phyloP scores from a whole-genome alignment of 92 coral and sea anemone genomes.

The Zoanthus gigantus region DNA sequence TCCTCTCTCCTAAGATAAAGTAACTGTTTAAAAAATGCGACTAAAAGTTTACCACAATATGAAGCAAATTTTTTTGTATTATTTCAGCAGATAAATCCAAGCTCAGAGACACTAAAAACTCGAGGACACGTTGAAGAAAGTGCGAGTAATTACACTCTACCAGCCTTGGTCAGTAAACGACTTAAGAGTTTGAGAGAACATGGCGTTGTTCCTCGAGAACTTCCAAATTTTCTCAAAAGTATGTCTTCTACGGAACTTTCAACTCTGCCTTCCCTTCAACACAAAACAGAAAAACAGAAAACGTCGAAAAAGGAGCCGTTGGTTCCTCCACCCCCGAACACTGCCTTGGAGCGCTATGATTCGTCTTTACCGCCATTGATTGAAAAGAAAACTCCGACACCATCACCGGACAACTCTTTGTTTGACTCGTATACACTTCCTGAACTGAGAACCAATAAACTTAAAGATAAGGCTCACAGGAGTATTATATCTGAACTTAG shows the following conservation, averaged over 20 bases:
- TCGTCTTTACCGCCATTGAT: slow-evolving; percentile 10
- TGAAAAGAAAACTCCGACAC: neutral
- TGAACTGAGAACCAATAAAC: neutral
- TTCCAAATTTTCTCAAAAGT: neutral
- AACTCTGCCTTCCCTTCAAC: slow-evolving; percentile 12
- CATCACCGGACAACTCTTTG: neutral
- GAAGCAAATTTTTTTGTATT: no score
- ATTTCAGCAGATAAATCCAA: neutral
- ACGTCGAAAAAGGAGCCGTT: neutral
- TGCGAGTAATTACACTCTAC: neutral
- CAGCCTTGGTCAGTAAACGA: slow-evolving; percentile 25
- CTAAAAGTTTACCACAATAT: no score
- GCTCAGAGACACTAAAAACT: neutral
- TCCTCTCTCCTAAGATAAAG: no score
- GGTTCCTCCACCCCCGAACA: slow-evolving; percentile 28
- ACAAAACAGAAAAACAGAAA: neutral
- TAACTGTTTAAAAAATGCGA: no score
- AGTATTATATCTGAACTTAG: slow-evolving; percentile 13
- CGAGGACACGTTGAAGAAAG: neutral
- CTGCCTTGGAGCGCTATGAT: slow-evolving; percentile 25
- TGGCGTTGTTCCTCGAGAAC: slow-evolving; percentile 22
- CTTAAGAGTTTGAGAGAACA: slow-evolving; percentile 29
- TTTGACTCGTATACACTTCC: neutral
- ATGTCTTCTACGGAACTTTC: neutral
- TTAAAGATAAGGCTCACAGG: neutral